Evolutionary conservation across 2,797 vertebrate species (phyloP).

Genomic region (Naso thynnoides): DNA sequence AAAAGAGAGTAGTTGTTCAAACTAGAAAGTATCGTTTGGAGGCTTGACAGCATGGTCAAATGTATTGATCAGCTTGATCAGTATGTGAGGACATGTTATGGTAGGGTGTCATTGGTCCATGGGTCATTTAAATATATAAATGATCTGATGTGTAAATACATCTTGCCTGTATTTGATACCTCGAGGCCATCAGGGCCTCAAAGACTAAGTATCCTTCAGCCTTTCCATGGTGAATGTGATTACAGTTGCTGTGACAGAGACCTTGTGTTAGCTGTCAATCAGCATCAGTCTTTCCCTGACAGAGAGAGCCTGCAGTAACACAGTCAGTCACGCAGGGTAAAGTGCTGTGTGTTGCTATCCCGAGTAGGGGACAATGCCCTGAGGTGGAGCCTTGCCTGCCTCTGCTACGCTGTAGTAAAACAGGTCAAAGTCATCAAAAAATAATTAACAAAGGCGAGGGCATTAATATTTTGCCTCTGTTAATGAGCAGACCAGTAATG

Average conservation of each 20-base stretch:
- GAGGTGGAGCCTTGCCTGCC: constrained; percentile 16
- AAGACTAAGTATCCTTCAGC: constrained; percentile 36
- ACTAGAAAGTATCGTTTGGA: background rate
- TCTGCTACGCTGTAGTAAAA: constrained; percentile 4
- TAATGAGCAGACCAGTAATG: background rate
- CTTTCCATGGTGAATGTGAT: constrained; percentile 66
- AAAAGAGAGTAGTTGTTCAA: background rate
- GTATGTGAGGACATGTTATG: background rate
- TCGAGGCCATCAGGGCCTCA: constrained; percentile 53
- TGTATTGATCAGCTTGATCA: background rate
- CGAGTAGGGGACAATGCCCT: constrained; percentile 29
- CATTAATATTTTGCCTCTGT: constrained; percentile 1
- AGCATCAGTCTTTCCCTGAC: constrained; percentile 66
- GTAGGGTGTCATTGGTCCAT: background rate
- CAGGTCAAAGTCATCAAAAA: constrained; percentile 38
- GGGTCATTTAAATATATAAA: constrained; percentile 1
- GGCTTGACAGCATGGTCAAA: background rate
- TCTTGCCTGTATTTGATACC: constrained; percentile 32
- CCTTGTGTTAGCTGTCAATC: constrained; percentile 81
- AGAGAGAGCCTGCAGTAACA: constrained; percentile 55
- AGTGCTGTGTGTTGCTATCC: constrained; percentile 34
- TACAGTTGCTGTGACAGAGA: constrained; percentile 70
- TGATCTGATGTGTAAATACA: background rate
- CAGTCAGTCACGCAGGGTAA: constrained; percentile 44
- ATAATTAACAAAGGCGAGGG: constrained; percentile 21